These are phyloP conservation scores for Rhinolophus ferrumequinum DNA, from an alignment of 2,113 vertebrate genomes.

Conservation along the genomic window DNA sequence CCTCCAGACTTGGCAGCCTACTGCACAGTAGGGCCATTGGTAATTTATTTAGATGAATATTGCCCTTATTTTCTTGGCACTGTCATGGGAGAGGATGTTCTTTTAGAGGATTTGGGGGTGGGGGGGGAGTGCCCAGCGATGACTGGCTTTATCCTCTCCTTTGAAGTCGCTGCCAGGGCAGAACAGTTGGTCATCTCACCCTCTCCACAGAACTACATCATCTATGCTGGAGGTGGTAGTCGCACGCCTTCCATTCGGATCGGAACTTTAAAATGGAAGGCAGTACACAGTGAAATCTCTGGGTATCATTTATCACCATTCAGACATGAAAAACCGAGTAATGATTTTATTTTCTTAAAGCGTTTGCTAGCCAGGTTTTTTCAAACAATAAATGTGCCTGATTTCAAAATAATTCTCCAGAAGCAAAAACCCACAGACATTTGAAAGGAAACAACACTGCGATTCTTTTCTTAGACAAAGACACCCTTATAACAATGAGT, in stretches of 20 bases:
- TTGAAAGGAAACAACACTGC: background rate
- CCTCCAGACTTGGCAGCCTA: background rate
- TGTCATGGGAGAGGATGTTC: background rate
- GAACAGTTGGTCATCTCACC: background rate
- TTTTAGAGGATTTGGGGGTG: background rate
- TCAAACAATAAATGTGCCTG: slow-evolving; percentile 5
- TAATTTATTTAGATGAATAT: slow-evolving; percentile 45
- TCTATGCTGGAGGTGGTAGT: background rate
- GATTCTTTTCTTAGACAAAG: background rate
- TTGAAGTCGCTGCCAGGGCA: background rate
- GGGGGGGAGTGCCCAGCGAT: rapidly evolving
- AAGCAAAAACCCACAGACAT: background rate
- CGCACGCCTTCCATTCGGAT: background rate
- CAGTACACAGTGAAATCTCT: background rate
- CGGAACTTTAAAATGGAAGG: background rate
- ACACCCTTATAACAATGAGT: background rate
- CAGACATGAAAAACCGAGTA: background rate
- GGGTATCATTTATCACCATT: background rate
- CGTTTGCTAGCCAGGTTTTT: background rate
- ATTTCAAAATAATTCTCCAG: slow-evolving; percentile 36
- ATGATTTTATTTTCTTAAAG: slow-evolving; percentile 5
- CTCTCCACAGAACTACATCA: background rate
- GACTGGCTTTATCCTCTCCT: background rate
- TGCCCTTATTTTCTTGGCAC: slow-evolving; percentile 63
- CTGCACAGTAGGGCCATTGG: background rate